Evolutionary conservation across 2,888 invertebrate genomes (phyloP).

Genomic region (Pheosia gnoma): DNA sequence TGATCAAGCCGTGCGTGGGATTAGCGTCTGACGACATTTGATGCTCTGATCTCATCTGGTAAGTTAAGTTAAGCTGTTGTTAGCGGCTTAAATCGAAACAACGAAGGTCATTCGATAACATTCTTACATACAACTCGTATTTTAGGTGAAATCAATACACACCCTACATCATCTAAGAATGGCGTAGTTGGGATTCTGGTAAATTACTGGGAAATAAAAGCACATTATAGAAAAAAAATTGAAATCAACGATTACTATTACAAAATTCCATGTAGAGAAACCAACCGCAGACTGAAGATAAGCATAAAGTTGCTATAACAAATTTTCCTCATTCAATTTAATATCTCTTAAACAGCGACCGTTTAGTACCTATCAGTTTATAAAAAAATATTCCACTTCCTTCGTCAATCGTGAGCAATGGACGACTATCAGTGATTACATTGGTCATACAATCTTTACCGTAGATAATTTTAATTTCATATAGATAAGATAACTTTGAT

Average conservation of each 20-base stretch:
- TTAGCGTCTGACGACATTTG: not conserved
- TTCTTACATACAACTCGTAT: too few species aligned
- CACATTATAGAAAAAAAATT: too few species aligned
- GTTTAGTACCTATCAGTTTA: not conserved
- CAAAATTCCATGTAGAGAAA: too few species aligned
- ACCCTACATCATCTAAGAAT: too few species aligned
- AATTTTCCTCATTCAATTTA: too few species aligned
- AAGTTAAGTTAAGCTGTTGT: not conserved
- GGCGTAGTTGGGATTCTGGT: too few species aligned
- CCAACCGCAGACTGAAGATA: too few species aligned
- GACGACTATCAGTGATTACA: conserved; percentile 59
- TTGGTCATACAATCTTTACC: conserved; percentile 65
- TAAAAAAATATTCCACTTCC: conserved; percentile 1
- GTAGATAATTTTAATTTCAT: conserved; percentile 68
- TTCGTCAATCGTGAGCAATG: conserved; percentile 16
- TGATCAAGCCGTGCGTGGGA: not conserved
- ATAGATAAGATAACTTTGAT: conserved; percentile 73
- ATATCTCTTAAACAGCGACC: too few species aligned
- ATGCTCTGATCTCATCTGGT: not conserved
- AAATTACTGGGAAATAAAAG: too few species aligned
- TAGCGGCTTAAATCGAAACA: not conserved
- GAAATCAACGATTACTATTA: too few species aligned
- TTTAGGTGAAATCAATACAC: too few species aligned
- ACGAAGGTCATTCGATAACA: not conserved
- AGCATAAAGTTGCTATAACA: too few species aligned